Evolutionary conservation across 2,113 vertebrate species (phyloP).

Genomic region (Oryzias melastigma): DNA sequence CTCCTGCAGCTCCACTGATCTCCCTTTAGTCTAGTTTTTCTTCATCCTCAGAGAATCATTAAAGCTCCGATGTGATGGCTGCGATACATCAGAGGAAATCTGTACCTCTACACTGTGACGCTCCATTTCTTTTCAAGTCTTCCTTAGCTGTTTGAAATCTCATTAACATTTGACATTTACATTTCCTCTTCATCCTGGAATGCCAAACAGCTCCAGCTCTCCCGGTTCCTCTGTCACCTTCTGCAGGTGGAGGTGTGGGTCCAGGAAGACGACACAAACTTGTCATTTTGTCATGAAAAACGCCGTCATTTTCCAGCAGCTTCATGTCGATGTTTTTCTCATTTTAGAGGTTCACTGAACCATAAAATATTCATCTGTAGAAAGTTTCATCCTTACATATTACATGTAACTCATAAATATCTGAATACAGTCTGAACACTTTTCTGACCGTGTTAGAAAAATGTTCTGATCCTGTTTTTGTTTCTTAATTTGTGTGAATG

Average conservation of each 20-base stretch:
- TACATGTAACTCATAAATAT: rapidly evolving
- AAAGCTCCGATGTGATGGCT: conserved; percentile 54
- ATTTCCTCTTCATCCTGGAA: conserved; percentile 30
- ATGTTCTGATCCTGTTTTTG: too few species aligned
- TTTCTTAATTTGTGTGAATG: too few species aligned
- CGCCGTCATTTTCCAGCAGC: neutral
- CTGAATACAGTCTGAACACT: neutral
- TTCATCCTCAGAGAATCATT: conserved; percentile 61
- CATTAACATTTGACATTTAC: conserved; percentile 64
- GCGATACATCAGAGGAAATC: conserved; percentile 52
- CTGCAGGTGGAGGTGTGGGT: neutral
- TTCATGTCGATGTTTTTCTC: conserved; percentile 4
- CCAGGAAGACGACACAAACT: neutral
- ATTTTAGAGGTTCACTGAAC: neutral
- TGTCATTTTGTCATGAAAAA: neutral
- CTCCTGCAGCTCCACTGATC: conserved; percentile 44
- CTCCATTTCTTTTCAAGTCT: conserved; percentile 52
- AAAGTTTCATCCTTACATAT: neutral
- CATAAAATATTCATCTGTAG: neutral
- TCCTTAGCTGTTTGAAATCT: conserved; percentile 47
- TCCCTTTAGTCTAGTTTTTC: conserved; percentile 52
- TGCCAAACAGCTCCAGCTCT: conserved; percentile 4
- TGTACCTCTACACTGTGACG: conserved; percentile 28
- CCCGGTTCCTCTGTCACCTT: neutral
- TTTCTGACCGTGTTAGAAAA: too few species aligned